Percentiles rank a stretch among this genome's conserved stretches.
Conservation (phyloP, 2,888 invertebrate genomes). For the Hypomecis atomaria region DNA sequence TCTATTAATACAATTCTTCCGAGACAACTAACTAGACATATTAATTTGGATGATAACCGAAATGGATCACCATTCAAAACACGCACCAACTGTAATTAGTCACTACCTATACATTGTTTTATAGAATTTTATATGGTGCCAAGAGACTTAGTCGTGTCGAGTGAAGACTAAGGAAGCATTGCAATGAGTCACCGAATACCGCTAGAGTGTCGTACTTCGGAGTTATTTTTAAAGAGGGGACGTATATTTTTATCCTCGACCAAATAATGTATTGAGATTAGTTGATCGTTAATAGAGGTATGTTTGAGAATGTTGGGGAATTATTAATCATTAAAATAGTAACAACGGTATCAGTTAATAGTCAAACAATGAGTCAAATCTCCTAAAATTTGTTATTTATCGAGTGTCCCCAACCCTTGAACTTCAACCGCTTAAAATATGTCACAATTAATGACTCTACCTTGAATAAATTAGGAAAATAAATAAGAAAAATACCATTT, state of each 20-base stretch:
- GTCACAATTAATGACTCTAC: too few relatives aligned
- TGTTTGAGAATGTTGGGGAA: too few relatives aligned
- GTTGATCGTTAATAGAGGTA: constrained; percentile 5
- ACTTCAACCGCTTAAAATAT: too few relatives aligned
- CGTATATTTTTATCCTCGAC: constrained; percentile 20
- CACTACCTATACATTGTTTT: constrained; percentile 27
- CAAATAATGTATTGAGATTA: constrained; percentile 11
- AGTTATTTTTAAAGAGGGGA: constrained; percentile 19
- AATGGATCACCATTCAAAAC: constrained; percentile 1
- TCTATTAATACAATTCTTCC: constrained; percentile 4
- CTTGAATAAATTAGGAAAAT: too few relatives aligned
- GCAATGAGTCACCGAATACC: constrained; percentile 20
- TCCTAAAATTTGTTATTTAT: too few relatives aligned
- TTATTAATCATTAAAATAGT: too few relatives aligned
- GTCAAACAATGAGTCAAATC: too few relatives aligned
- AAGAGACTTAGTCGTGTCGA: constrained; percentile 22
- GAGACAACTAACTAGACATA: background rate
- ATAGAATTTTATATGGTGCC: constrained; percentile 28
- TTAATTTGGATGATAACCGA: constrained; percentile 11
- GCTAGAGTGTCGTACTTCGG: constrained; percentile 2
- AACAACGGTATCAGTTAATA: too few relatives aligned
- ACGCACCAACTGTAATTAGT: constrained; percentile 19
- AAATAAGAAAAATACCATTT: too few relatives aligned
- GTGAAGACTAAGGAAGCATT: constrained; percentile 12
- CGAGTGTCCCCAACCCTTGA: too few relatives aligned